These are phyloP conservation scores for Leuciscus idus DNA, from an alignment of 2,113 vertebrate species.

Conservation along the genomic window DNA sequence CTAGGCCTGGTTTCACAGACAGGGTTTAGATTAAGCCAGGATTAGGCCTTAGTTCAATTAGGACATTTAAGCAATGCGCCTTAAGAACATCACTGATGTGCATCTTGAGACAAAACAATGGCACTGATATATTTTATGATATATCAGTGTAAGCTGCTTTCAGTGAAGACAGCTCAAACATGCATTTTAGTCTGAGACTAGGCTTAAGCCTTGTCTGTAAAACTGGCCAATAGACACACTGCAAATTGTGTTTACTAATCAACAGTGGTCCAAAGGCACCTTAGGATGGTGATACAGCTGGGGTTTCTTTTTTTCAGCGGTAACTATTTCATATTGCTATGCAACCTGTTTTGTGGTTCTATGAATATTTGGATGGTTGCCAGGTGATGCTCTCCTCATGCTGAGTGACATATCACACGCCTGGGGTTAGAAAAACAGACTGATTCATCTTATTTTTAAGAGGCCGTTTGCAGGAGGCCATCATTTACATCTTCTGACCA, in stretches of 20 bases:
- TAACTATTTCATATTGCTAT: constrained; percentile 43
- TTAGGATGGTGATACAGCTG: constrained; percentile 12
- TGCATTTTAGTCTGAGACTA: no score
- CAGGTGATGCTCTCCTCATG: constrained; percentile 50
- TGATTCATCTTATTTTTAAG: constrained; percentile 30
- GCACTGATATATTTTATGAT: no score
- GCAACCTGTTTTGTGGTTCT: constrained; percentile 46
- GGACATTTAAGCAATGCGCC: no score
- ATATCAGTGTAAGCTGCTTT: no score
- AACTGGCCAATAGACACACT: neutral
- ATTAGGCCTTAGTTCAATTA: no score
- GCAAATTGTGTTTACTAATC: constrained; percentile 8
- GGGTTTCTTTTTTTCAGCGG: neutral
- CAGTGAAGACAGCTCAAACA: no score
- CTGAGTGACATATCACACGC: constrained; percentile 29
- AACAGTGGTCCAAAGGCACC: neutral
- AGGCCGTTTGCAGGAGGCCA: constrained; percentile 55
- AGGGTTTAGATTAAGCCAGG: no score
- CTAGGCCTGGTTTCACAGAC: no score
- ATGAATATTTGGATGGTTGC: constrained; percentile 56
- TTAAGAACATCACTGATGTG: no score
- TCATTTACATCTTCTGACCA: constrained; percentile 44
- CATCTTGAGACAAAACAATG: no score
- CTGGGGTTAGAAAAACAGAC: constrained; percentile 41
- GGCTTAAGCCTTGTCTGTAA: no score